Evolutionary conservation across 2,113 vertebrate genomes (phyloP).

Genomic region (Lepisosteus oculatus): DNA sequence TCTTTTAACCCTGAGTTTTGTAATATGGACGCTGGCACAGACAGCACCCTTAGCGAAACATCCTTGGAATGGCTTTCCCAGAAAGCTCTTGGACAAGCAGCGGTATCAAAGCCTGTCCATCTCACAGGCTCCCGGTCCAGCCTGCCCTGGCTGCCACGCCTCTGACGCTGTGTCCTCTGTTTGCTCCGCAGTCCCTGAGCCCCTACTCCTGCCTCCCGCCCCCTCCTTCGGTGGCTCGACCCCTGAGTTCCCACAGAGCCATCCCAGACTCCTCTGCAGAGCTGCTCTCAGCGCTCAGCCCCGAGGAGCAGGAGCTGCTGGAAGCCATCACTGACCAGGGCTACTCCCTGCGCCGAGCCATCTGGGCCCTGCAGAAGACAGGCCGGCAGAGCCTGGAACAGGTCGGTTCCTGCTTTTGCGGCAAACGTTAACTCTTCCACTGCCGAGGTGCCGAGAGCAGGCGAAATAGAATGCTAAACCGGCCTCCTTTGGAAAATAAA

Average conservation of each 20-base stretch:
- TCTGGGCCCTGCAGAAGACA: slow-evolving; percentile 85
- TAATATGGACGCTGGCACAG: no score
- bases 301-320: slow-evolving; percentile 83
- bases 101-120: not conserved
- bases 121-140: not conserved
- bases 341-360: slow-evolving; percentile 78
- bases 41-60: not conserved
- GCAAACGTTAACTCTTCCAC: not conserved
- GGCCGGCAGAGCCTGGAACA: slow-evolving; percentile 77
- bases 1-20: not conserved
- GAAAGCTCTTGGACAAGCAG: not conserved
- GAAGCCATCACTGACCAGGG: slow-evolving; percentile 72
- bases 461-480: no score
- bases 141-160: not conserved
- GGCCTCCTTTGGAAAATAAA: no score
- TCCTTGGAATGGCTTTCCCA: not conserved
- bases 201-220: slow-evolving; percentile 60
- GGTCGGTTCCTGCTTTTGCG: slow-evolving; percentile 57
- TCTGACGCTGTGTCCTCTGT: slow-evolving; percentile 22
- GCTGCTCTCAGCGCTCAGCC: slow-evolving; percentile 80
- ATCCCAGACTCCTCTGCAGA: slow-evolving; percentile 67
- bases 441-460: no score
- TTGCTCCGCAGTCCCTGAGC: slow-evolving; percentile 62
- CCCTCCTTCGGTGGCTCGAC: slow-evolving; percentile 3
- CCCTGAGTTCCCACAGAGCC: slow-evolving; percentile 38